Conservation (phyloP, 2,113 vertebrate species). For the Campylomormyrus numenius region DNA sequence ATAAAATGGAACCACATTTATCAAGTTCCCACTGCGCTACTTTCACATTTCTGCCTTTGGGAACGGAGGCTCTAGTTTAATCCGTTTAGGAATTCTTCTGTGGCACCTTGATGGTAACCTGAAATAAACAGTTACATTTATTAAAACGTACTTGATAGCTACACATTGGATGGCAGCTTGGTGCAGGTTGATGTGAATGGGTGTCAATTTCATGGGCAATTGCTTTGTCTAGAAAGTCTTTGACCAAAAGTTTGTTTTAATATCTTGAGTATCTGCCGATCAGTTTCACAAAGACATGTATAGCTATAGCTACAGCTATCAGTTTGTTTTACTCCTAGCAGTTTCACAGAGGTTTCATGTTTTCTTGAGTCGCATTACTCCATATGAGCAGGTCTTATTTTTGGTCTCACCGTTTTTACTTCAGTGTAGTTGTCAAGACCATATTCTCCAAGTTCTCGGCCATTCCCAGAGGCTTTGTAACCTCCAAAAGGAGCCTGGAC, state of each 20-base stretch:
- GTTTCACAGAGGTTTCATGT: background rate
- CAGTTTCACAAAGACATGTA: background rate
- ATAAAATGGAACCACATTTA: background rate
- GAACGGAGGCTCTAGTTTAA: background rate
- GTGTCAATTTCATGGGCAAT: background rate
- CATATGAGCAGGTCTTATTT: background rate
- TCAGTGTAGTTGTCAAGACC: slow-evolving; percentile 83
- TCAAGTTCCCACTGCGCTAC: background rate
- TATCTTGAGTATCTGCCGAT: background rate
- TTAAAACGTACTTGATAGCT: background rate
- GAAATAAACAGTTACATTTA: slow-evolving; percentile 8
- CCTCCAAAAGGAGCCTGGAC: slow-evolving; percentile 88
- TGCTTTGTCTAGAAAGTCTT: background rate
- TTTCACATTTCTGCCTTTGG: background rate
- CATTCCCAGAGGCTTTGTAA: slow-evolving; percentile 85
- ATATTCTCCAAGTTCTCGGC: slow-evolving; percentile 86
- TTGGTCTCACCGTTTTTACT: slow-evolving; percentile 80
- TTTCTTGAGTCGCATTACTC: background rate
- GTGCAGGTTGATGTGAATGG: background rate
- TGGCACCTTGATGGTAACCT: slow-evolving; percentile 81
- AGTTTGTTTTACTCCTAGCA: background rate
- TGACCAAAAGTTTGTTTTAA: background rate
- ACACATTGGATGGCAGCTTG: background rate
- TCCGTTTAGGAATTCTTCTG: slow-evolving; percentile 81
- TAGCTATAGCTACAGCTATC: background rate